A percentile compares a stretch with the other conserved stretches of the same genome.
phyloP scores from a whole-genome alignment of 2,888 invertebrate genomes.

The Ophonus ardosiacus region DNA sequence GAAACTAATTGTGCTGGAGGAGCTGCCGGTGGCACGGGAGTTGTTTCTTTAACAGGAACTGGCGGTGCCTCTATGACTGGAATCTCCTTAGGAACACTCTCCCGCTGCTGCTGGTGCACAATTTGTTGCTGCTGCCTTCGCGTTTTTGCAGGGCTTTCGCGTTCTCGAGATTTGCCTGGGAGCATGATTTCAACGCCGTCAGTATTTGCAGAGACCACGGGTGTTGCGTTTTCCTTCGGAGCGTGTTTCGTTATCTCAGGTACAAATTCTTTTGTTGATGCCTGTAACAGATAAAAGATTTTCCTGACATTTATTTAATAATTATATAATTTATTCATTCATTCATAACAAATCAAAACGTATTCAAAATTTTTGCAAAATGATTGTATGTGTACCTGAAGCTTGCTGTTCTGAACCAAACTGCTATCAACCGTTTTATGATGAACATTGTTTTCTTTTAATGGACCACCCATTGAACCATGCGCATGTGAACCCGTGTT shows the following conservation, averaged over 20 bases:
- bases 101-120: slow-evolving; percentile 38
- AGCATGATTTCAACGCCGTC: slow-evolving; percentile 82
- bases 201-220: slow-evolving; percentile 84
- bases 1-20: neutral
- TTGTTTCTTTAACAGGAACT: slow-evolving; percentile 32
- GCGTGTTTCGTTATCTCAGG: slow-evolving; percentile 68
- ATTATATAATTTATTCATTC: slow-evolving; percentile 25
- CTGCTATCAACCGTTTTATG: slow-evolving; percentile 68
- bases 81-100: slow-evolving; percentile 40
- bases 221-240: slow-evolving; percentile 76
- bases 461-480: slow-evolving; percentile 52
- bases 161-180: slow-evolving; percentile 74
- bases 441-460: slow-evolving; percentile 68
- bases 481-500: slow-evolving; percentile 54
- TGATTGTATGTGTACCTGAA: slow-evolving; percentile 71
- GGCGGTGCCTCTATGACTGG: slow-evolving; percentile 6
- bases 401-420: slow-evolving; percentile 73
- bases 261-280: slow-evolving; percentile 74
- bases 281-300: slow-evolving; percentile 67
- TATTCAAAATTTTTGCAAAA: slow-evolving; percentile 14
- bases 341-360: slow-evolving; percentile 25
- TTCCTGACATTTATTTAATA: slow-evolving; percentile 28
- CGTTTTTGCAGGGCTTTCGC: slow-evolving; percentile 74
- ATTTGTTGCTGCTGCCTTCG: slow-evolving; percentile 66
- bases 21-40: slow-evolving; percentile 16